Conservation (phyloP, 1,140 invertebrate genomes). For the Penaeus vannamei region DNA sequence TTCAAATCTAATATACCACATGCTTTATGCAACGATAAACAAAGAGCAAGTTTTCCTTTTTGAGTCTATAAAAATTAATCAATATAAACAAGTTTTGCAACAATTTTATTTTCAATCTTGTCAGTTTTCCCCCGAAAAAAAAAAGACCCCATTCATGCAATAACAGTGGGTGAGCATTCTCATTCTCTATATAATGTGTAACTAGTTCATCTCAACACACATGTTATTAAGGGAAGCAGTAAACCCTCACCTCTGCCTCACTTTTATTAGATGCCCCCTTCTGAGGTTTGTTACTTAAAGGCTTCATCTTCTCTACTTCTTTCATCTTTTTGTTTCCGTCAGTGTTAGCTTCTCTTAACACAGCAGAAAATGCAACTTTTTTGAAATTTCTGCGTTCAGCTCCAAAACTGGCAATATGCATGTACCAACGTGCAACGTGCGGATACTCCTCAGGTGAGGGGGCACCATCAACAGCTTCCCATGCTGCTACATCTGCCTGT, state of each 20-base stretch:
- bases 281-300: conserved; percentile 73
- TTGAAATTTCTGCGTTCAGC: conserved; percentile 52
- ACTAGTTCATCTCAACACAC: too few relatives aligned
- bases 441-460: conserved; percentile 33
- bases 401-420: conserved; percentile 67
- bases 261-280: conserved; percentile 73
- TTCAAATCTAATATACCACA: too few relatives aligned
- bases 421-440: conserved; percentile 67
- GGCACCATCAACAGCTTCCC: conserved; percentile 52
- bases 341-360: not conserved
- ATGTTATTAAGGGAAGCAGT: conserved; percentile 20
- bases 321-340: conserved; percentile 61
- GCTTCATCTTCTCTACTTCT: conserved; percentile 72
- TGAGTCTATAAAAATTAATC: too few relatives aligned
- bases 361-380: not conserved
- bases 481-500: conserved; percentile 62
- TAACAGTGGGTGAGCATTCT: too few relatives aligned
- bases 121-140: too few relatives aligned
- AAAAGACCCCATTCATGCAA: too few relatives aligned
- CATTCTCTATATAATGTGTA: too few relatives aligned
- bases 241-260: conserved; percentile 67
- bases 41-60: too few relatives aligned
- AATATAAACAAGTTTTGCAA: too few relatives aligned
- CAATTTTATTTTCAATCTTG: too few relatives aligned
- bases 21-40: too few relatives aligned